phyloP scores from a whole-genome alignment of 2,113 vertebrate species.

The Urocolius indicus region DNA sequence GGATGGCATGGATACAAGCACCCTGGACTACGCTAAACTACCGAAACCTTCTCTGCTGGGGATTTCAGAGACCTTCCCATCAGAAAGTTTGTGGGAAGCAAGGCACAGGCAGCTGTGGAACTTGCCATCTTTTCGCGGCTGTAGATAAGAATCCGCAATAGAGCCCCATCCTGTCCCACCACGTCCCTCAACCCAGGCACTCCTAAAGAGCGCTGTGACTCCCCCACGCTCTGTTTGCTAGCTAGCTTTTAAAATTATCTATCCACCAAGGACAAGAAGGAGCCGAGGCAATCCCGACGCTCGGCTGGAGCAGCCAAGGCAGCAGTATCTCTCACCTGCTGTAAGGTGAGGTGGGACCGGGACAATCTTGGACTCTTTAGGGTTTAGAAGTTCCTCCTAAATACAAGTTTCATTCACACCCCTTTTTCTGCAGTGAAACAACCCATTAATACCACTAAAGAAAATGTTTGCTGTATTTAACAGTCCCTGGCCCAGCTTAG shows the following conservation, averaged over 20 bases:
- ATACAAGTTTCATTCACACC: background rate
- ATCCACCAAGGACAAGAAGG: background rate
- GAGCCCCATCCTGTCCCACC: background rate
- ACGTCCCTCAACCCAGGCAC: background rate
- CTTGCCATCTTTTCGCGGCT: background rate
- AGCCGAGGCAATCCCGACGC: background rate
- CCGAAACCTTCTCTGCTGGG: accelerated
- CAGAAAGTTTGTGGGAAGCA: background rate
- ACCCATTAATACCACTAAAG: background rate
- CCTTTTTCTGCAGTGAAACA: background rate
- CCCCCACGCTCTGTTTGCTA: background rate
- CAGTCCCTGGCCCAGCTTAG: background rate
- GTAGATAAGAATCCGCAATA: background rate
- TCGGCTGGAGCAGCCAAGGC: background rate
- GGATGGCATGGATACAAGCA: accelerated
- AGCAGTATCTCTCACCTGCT: background rate
- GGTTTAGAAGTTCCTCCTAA: background rate
- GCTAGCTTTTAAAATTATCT: background rate
- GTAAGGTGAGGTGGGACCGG: background rate
- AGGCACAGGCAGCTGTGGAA: background rate
- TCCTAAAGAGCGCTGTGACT: background rate
- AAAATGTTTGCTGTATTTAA: background rate
- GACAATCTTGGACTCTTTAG: background rate
- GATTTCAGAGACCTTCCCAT: background rate
- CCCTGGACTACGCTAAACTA: background rate